Conservation (phyloP, 30 jellyfish, hydroid and myxozoan genomes). For the Hydractinia symbiolongicarpus region DNA sequence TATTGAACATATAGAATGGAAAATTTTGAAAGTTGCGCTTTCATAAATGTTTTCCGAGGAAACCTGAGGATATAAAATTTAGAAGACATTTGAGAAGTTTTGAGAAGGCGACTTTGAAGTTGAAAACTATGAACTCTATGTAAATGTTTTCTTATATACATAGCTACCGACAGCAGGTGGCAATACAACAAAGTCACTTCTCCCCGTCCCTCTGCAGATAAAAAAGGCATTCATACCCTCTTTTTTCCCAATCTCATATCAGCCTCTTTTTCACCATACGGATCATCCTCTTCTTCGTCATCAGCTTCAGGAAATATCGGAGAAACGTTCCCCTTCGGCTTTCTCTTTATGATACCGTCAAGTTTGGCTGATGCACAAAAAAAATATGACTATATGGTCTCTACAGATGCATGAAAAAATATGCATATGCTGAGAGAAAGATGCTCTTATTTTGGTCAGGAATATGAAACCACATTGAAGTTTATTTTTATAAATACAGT, state of each 20-base stretch:
- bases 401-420: not conserved
- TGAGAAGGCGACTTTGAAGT: too few species aligned
- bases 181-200: too few species aligned
- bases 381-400: not conserved
- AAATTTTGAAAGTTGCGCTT: too few species aligned
- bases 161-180: too few species aligned
- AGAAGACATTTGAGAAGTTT: too few species aligned
- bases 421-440: not conserved
- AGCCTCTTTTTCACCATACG: conserved; percentile 93
- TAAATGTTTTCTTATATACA: too few species aligned
- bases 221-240: conserved; percentile 42
- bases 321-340: conserved; percentile 19
- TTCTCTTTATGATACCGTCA: conserved; percentile 65
- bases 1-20: too few species aligned
- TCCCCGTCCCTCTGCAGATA: too few species aligned
- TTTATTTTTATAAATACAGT: not conserved
- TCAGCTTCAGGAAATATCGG: conserved; percentile 42
- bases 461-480: not conserved
- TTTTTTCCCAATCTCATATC: conserved; percentile 95
- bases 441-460: not conserved
- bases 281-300: conserved; percentile 91
- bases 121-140: too few species aligned
- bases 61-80: too few species aligned
- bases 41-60: too few species aligned
- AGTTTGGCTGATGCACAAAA: conserved; percentile 66